Evolutionary conservation across 2,888 invertebrate species (phyloP), one percentile per base, ranked within the genome.

Genomic region (Trypoxylon attenuatum): DNA sequence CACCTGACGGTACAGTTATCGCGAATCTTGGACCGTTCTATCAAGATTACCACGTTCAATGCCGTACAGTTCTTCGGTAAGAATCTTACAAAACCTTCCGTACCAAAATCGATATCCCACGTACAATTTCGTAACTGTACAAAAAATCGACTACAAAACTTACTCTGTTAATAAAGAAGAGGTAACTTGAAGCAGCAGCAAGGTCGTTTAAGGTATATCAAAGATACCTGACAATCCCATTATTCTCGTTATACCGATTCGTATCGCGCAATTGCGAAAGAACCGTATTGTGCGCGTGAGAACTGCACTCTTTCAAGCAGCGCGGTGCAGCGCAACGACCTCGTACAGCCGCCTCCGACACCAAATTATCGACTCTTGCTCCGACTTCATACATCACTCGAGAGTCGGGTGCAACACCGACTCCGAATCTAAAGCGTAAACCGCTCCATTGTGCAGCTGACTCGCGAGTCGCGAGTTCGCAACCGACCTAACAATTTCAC

Each of bases 161-260:
- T n/a, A n/a, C n/a, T n/a, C n/a, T n/a, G n/a, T n/a, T n/a, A n/a
- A n/a, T n/a, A n/a, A n/a, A n/a, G n/a, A n/a, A n/a, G n/a, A n/a
- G n/a, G n/a, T n/a, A n/a, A n/a, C n/a, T n/a, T n/a, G n/a, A n/a
- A n/a, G n/a, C n/a, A n/a, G n/a, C n/a, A n/a, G n/a, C n/a, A n/a
- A n/a, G n/a, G n/a, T n/a, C n/a, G n/a, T n/a, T n/a, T n/a, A n/a
- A n/a, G n/a, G n/a, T n/a, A n/a, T n/a, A n/a, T n/a, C n/a, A n/a
- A n/a, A n/a, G n/a, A n/a, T n/a, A n/a, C n/a, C n/a, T n/a, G n/a
- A n/a, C n/a, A 54, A 66, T 72, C 69, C 43, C 25, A 33, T 62
- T 69, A 71, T 65, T 72, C 56, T 47, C 53, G 38, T 46, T 55
- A 50, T 51, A 45, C 46, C 53, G 69, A 71, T 72, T 51, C 16